Percentiles rank a stretch among this genome's conserved stretches.
phyloP scores from a whole-genome alignment of 2,797 vertebrate genomes.

The Chelidonichthys spinosus region DNA sequence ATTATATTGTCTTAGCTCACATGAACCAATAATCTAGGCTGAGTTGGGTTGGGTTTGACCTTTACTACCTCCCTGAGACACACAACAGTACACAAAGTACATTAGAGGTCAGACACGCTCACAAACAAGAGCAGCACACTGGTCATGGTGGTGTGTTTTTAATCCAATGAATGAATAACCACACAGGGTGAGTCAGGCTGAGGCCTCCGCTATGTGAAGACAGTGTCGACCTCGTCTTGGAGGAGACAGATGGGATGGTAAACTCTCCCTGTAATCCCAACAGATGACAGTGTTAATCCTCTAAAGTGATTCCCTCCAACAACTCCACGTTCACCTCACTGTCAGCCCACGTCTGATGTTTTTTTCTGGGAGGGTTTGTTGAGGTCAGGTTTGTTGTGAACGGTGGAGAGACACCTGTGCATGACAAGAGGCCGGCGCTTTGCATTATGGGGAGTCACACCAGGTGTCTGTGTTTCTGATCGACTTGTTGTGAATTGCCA shows the following conservation, averaged over 20 bases:
- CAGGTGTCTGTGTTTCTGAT: conserved; percentile 1
- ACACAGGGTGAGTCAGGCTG: background rate
- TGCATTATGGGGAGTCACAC: background rate
- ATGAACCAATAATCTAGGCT: background rate
- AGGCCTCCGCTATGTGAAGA: conserved; percentile 16
- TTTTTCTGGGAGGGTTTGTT: conserved; percentile 4
- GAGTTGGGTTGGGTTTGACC: background rate
- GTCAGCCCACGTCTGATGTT: conserved; percentile 19
- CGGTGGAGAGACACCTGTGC: background rate
- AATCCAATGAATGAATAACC: conserved; percentile 8
- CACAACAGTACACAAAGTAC: background rate
- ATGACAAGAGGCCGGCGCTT: background rate
- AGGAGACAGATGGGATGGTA: conserved; percentile 73
- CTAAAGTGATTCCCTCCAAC: conserved; percentile 65
- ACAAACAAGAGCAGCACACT: background rate
- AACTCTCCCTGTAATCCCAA: conserved; percentile 66
- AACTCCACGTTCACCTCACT: conserved; percentile 10
- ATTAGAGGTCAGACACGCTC: background rate
- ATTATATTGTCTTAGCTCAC: background rate
- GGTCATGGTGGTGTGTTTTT: conserved; percentile 15
- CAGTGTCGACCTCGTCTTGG: background rate
- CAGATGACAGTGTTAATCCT: conserved; percentile 70
- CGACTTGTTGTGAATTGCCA: background rate
- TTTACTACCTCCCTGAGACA: background rate
- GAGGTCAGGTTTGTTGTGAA: conserved; percentile 14